These are phyloP conservation scores for Epicampocera succincta DNA, from an alignment of 2,888 invertebrate species.

Conservation along the genomic window DNA sequence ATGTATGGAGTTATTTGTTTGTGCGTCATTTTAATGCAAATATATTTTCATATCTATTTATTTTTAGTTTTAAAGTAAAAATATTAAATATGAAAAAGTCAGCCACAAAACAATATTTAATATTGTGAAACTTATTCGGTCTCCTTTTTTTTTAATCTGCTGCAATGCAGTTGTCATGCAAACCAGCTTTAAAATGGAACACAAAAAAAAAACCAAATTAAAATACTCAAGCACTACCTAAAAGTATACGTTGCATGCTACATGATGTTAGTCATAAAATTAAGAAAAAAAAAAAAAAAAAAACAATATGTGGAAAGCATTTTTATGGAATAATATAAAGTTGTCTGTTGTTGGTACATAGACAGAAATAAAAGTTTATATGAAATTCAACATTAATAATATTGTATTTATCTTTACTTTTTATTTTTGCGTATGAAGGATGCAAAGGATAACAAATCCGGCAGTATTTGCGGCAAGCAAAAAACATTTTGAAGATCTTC, in stretches of 20 bases:
- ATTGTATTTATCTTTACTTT: constrained; percentile 44
- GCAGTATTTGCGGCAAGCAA: no score
- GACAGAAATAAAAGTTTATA: constrained; percentile 3
- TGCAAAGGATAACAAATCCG: not conserved
- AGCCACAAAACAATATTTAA: constrained; percentile 53
- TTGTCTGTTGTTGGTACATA: not conserved
- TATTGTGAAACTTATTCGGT: constrained; percentile 45
- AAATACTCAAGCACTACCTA: constrained; percentile 33
- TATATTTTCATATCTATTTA: not conserved
- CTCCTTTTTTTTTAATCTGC: constrained; percentile 51
- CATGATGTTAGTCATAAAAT: constrained; percentile 56
- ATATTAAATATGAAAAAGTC: constrained; percentile 48
- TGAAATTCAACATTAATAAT: constrained; percentile 53
- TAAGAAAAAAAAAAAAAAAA: constrained; percentile 35
- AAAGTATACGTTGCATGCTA: constrained; percentile 36
- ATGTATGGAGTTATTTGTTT: not conserved
- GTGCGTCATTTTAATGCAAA: not conserved
- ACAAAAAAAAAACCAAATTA: constrained; percentile 18
- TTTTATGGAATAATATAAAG: constrained; percentile 41
- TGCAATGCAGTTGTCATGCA: constrained; percentile 69
- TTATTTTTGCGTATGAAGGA: constrained; percentile 27
- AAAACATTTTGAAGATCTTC: not conserved
- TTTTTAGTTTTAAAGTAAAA: constrained; percentile 32
- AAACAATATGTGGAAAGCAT: not conserved
- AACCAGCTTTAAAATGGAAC: constrained; percentile 52